Percentiles rank a stretch among this genome's conserved stretches.
Conservation (phyloP, 2,888 invertebrate species). For the Cosmorhoe ocellata region DNA sequence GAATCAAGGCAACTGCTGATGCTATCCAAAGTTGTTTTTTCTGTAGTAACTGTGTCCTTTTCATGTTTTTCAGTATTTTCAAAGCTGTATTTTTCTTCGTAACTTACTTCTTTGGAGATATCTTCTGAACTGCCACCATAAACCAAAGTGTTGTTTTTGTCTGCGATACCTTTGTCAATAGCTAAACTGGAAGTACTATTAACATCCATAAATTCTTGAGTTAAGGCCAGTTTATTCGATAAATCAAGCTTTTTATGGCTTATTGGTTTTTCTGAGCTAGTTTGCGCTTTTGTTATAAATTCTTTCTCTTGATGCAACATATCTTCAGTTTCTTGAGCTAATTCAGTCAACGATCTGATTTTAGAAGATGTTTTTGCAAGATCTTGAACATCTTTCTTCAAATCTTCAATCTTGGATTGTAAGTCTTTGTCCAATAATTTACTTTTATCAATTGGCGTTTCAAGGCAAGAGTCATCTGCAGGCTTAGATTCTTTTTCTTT, state of each 20-base stretch:
- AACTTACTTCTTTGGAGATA: constrained; percentile 66
- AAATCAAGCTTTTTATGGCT: constrained; percentile 32
- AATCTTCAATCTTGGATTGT: constrained; percentile 13
- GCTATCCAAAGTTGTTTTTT: constrained; percentile 29
- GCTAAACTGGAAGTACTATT: constrained; percentile 43
- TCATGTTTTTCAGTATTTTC: constrained; percentile 66
- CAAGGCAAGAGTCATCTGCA: background rate
- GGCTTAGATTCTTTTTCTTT: constrained; percentile 38
- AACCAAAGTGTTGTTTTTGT: constrained; percentile 49
- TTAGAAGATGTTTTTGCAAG: constrained; percentile 29
- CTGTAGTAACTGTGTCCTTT: constrained; percentile 35
- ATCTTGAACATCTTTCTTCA: constrained; percentile 31
- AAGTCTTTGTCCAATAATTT: background rate
- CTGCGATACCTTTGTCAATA: constrained; percentile 48
- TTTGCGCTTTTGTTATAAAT: constrained; percentile 34
- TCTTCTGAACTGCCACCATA: constrained; percentile 71
- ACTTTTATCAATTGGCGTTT: background rate
- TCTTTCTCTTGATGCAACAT: constrained; percentile 45
- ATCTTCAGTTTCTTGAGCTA: constrained; percentile 45
- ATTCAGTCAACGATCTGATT: constrained; percentile 33
- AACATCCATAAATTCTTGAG: constrained; percentile 36
- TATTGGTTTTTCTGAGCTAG: constrained; percentile 26
- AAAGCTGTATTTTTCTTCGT: constrained; percentile 74
- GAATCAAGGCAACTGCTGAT: constrained; percentile 36
- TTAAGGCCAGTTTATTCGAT: constrained; percentile 31